phyloP scores from a whole-genome alignment of 2,797 vertebrate species.

The Mareca penelope region DNA sequence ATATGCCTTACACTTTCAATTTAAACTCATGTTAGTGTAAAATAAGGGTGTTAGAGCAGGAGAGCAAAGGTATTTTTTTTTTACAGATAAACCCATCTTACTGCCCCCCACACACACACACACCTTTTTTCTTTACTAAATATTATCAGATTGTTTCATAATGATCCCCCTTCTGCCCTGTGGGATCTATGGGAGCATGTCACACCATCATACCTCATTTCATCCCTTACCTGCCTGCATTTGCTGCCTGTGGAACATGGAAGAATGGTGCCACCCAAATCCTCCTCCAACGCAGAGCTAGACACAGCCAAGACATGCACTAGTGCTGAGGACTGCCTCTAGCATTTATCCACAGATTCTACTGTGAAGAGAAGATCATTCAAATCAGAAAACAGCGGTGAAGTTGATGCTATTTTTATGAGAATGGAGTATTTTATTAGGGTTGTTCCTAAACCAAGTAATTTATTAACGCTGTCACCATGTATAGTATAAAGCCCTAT shows the following conservation, averaged over 20 bases:
- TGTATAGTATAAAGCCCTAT: not conserved
- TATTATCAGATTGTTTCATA: not conserved
- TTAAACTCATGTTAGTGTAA: not conserved
- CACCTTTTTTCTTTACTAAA: not conserved
- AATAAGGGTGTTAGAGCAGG: not conserved
- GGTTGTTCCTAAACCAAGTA: not conserved
- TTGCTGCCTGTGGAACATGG: not conserved
- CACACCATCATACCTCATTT: not conserved
- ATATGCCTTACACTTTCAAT: not conserved
- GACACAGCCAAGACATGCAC: not conserved
- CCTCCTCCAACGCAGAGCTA: not conserved
- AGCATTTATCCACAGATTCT: not conserved
- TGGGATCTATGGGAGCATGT: not conserved
- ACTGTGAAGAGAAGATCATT: not conserved
- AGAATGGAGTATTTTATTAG: not conserved
- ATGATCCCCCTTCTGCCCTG: not conserved
- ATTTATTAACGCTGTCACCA: not conserved
- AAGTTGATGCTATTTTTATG: not conserved
- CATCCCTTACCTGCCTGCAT: not conserved
- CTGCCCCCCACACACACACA: not conserved
- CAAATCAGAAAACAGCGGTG: not conserved
- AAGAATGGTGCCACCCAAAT: not conserved
- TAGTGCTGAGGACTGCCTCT: not conserved
- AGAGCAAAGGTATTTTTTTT: not conserved
- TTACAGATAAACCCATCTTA: not conserved